Evolutionary conservation across 1,140 invertebrate species (phyloP), one percentile per base, ranked within the genome.

Genomic region (Drosophila serrata): DNA sequence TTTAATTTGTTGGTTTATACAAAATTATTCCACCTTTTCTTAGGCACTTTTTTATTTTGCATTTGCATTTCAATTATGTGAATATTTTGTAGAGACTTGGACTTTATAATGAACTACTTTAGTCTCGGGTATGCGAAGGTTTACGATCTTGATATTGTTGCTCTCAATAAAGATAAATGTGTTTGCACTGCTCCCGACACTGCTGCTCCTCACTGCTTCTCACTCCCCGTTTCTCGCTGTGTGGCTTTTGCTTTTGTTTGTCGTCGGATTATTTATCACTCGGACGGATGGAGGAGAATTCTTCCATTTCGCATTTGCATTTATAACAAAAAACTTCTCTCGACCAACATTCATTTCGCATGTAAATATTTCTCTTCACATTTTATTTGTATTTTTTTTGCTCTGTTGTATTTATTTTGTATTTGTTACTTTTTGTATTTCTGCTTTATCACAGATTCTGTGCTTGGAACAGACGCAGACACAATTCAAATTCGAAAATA

Each of bases 221-320:
- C 3, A 12, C 22, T 56, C 51, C 27, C n/a, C 56, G 17, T 72
- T 72, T 73, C 61, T 67, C 62, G 31, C 62, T 11, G 74, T 75
- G 37, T 64, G 67, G 46, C 46, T 49, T 63, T 73, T 69, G 40
- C 61, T 49, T 73, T 61, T 63, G 40, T 65, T 81, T 73, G 67
- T 72, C 42, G 67, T 72, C 67, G 67, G 67, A 73, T 73, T 73
- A 73, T 73, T 88, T 81, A 79, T 74, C 81, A 90, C 67, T 85
- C 55, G 74, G 58, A 60, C 67, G 53, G 53, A 70, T 45, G 53
- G 67, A 70, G 53, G 67, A 70, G 73, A 81, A 76, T 78, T 86
- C 69, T 75, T 74, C 70, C 79, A 69, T 55, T 70, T 58, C 51
- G 40, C 56, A 91, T 91, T 91, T 91, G 87, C 80, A 90, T 91